Conservation (phyloP, 2,113 vertebrate species). For the Panthera tigris region DNA sequence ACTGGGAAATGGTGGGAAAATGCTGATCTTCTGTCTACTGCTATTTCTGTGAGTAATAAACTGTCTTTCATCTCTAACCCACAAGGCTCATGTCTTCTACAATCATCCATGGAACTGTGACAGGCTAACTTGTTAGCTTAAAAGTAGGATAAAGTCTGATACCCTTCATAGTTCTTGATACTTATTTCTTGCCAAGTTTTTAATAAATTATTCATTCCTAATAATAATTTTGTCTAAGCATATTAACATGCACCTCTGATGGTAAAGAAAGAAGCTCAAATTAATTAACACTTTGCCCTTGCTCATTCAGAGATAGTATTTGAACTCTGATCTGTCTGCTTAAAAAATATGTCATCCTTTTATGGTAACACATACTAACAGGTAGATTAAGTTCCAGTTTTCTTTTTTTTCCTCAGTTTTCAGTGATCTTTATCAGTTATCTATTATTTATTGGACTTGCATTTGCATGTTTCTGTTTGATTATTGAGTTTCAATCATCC, state of each 20-base stretch:
- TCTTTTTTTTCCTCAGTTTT: not conserved
- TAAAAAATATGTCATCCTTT: not conserved
- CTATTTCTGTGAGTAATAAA: not conserved
- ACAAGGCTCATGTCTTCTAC: not conserved
- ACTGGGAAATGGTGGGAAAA: not conserved
- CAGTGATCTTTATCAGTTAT: not conserved
- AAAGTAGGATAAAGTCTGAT: not conserved
- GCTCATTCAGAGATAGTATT: not conserved
- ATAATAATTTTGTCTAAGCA: not conserved
- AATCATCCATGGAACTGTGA: not conserved
- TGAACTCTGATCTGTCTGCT: not conserved
- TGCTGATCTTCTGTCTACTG: not conserved
- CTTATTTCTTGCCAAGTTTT: not conserved
- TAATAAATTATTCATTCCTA: not conserved
- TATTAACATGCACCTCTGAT: not conserved
- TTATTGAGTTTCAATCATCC: not conserved
- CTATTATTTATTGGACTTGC: not conserved
- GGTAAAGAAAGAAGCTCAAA: not conserved
- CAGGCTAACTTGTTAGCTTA: not conserved
- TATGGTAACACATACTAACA: not conserved
- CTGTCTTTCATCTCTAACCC: not conserved
- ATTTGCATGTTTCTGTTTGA: not conserved
- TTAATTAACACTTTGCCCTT: not conserved
- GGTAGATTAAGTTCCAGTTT: not conserved
- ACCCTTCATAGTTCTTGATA: not conserved